Evolutionary conservation across 2,888 invertebrate genomes (phyloP).

Genomic region (Liopterus haemorrhoidalis): DNA sequence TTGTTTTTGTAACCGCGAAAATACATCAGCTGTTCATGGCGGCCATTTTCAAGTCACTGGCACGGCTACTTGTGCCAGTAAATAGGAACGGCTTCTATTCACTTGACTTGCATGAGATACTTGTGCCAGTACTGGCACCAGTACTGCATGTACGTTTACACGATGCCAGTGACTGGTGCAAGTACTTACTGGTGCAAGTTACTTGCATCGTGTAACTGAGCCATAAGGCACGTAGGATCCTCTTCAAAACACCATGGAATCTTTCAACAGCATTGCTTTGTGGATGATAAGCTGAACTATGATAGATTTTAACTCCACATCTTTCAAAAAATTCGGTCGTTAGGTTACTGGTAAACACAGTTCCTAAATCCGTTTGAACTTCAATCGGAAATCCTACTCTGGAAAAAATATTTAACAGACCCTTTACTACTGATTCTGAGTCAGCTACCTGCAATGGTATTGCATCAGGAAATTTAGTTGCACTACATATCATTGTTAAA

Average conservation of each 20-base stretch:
- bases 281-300: conserved; percentile 7
- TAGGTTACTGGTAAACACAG: conserved; percentile 4
- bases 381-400: conserved; percentile 6
- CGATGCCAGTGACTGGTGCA: too few relatives aligned
- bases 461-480: conserved; percentile 9
- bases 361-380: conserved; percentile 7
- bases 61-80: too few relatives aligned
- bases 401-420: conserved; percentile 4
- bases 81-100: too few relatives aligned
- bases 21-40: too few relatives aligned
- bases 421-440: conserved; percentile 7
- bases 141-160: too few relatives aligned
- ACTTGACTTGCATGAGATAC: too few relatives aligned
- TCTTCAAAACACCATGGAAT: conserved; percentile 8
- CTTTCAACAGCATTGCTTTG: conserved; percentile 2
- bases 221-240: conserved; percentile 2
- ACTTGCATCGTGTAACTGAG: too few relatives aligned
- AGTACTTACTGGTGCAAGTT: too few relatives aligned
- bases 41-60: too few relatives aligned
- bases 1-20: too few relatives aligned
- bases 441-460: conserved; percentile 4
- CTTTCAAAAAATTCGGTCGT: conserved; percentile 4
- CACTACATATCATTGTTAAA: conserved; percentile 4
- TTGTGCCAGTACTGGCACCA: too few relatives aligned
- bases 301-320: conserved; percentile 1